Percentiles rank a stretch among this genome's conserved stretches.
phyloP scores from a whole-genome alignment of 2,797 vertebrate species.

The Pipistrellus pygmaeus region DNA sequence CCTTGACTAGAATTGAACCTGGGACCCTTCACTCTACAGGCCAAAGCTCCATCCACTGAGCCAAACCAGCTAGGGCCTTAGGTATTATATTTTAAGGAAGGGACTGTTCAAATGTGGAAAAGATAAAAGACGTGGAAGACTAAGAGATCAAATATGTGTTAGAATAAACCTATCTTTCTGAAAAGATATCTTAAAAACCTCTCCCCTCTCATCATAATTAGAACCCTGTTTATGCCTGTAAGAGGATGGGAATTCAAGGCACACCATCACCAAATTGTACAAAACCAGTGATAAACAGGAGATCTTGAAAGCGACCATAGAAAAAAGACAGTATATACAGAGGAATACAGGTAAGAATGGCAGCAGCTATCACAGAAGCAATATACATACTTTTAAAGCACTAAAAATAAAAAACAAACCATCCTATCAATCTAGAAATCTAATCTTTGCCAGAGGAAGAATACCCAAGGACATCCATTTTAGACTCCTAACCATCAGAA shows the following conservation, averaged over 20 bases:
- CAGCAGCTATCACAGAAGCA: neutral
- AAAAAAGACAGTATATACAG: neutral
- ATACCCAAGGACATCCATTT: neutral
- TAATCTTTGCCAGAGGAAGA: neutral
- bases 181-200: conserved; percentile 41
- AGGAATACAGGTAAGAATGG: neutral
- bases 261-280: neutral
- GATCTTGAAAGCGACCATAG: conserved; percentile 3
- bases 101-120: conserved; percentile 18
- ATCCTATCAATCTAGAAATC: neutral
- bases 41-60: too few relatives aligned
- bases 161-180: conserved; percentile 11
- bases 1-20: too few relatives aligned
- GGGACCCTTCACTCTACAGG: too few relatives aligned
- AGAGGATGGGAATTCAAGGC: conserved; percentile 24
- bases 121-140: conserved; percentile 43
- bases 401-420: neutral
- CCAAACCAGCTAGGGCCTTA: neutral
- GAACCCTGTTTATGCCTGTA: neutral
- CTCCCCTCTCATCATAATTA: conserved; percentile 51
- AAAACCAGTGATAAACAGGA: neutral
- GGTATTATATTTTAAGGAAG: conserved; percentile 49
- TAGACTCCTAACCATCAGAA: neutral
- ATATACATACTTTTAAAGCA: neutral
- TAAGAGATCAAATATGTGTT: conserved; percentile 25